Evolutionary conservation across 2,113 vertebrate genomes (phyloP).

Genomic region (Chaetops frenatus): DNA sequence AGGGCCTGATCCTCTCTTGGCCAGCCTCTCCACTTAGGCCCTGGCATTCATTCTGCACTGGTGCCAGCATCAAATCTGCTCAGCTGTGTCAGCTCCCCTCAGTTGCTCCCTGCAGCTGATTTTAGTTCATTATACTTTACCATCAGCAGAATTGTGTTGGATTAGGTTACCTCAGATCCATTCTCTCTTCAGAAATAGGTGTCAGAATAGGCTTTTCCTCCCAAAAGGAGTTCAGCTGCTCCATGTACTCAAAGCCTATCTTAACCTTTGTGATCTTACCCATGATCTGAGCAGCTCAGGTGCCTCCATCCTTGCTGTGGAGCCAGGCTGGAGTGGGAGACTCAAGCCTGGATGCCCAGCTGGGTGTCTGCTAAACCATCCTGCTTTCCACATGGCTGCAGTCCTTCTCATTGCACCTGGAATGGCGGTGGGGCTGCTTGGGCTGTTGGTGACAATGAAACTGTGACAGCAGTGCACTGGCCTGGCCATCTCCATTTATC

Average conservation of each 20-base stretch:
- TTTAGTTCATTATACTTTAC: neutral
- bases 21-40: neutral
- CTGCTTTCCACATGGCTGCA: neutral
- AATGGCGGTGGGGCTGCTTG: neutral
- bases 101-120: neutral
- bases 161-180: neutral
- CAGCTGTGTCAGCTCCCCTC: neutral
- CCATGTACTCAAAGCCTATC: neutral
- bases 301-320: neutral
- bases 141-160: neutral
- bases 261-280: neutral
- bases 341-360: neutral
- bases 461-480: neutral
- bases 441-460: rapidly evolving
- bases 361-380: rapidly evolving
- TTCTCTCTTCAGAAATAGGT: neutral
- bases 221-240: neutral
- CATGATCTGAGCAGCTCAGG: neutral
- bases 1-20: constrained; percentile 25
- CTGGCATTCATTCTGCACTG: constrained; percentile 17
- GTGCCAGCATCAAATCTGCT: constrained; percentile 49
- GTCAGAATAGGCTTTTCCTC: neutral
- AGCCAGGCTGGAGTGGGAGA: neutral
- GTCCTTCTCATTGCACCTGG: neutral
- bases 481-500: neutral